Base-by-base conservation (phyloP, 2,888 invertebrate genomes). In the Melolontha melolontha region DNA sequence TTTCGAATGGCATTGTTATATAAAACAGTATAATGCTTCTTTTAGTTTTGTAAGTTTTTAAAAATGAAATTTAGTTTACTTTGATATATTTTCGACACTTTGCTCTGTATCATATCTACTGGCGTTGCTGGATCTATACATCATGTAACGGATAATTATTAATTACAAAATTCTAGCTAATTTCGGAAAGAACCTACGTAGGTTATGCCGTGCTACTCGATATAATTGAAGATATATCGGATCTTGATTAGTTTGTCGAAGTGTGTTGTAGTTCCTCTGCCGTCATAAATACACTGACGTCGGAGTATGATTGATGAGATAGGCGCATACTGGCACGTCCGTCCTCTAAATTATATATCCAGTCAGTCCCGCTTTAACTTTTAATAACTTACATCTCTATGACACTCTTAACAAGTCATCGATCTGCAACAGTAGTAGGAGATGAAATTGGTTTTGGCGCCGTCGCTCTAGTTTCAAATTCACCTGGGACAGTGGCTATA, bases 381-480 rank as follows among this genome's bases (percentile, higher is more conserved):
- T 80, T 79, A 79, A 79, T 80, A 80, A 80, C 78, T 80, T 78
- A 78, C 75, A 75, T 77, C 76, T 73, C 75, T 76, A 75, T 75
- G 77, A 77, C 77, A 76, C 78, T 76, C 76, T 77, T 77, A 78
- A 77, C 77, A 77, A 76, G 72, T 67, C 72, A 76, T 76, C 74
- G 76, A 75, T 75, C 73, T 72, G 41, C 64, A 59, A 57, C 64
- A 12, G 40, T 14, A 16, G 22, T 22, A 34, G 54, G 64, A 57
- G 66, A 64, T 64, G 68, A 64, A 68, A 68, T 63, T 63, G 52
- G 14, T 44, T 41, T 27, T 34, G 22, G 4, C 22, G 22, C 4
- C 34, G 59, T 34, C 65, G 39, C 39, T 6, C 34, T 34, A 34
- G 34, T 34, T 34, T 34, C 34, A 10, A 6, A 34, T 34, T 34